These are phyloP conservation scores for Papilio polyxenes DNA, from an alignment of 1,140 invertebrate genomes.

Conservation along the genomic window DNA sequence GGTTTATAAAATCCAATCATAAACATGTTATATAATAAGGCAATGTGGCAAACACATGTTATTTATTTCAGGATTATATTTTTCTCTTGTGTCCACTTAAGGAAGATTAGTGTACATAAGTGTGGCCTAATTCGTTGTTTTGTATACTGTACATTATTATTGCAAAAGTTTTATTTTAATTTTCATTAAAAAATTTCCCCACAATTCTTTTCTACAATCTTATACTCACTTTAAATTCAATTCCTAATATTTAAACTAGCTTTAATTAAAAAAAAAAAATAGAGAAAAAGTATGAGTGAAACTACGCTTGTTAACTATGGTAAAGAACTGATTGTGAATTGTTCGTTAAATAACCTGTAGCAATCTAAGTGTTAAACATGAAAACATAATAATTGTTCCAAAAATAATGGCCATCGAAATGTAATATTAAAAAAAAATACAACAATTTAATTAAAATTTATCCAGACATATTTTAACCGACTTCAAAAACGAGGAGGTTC, in stretches of 20 bases:
- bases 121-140: background rate
- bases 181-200: too few species aligned
- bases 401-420: too few species aligned
- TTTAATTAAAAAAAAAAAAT: too few species aligned
- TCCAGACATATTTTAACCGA: background rate
- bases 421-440: too few species aligned
- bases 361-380: background rate
- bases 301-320: too few species aligned
- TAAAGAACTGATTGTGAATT: background rate
- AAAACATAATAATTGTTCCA: too few species aligned
- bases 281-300: too few species aligned
- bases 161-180: background rate
- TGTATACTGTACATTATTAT: background rate
- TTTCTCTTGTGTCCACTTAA: background rate
- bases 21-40: background rate
- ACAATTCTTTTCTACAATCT: too few species aligned
- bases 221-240: too few species aligned
- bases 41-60: background rate
- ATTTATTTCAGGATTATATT: background rate
- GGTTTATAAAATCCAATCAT: background rate
- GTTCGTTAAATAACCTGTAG: background rate
- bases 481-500: too few species aligned
- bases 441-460: background rate
- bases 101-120: background rate
- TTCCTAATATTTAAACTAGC: too few species aligned